Evolutionary conservation across 2,113 vertebrate species (phyloP).

Genomic region (Ploceus nigricollis): DNA sequence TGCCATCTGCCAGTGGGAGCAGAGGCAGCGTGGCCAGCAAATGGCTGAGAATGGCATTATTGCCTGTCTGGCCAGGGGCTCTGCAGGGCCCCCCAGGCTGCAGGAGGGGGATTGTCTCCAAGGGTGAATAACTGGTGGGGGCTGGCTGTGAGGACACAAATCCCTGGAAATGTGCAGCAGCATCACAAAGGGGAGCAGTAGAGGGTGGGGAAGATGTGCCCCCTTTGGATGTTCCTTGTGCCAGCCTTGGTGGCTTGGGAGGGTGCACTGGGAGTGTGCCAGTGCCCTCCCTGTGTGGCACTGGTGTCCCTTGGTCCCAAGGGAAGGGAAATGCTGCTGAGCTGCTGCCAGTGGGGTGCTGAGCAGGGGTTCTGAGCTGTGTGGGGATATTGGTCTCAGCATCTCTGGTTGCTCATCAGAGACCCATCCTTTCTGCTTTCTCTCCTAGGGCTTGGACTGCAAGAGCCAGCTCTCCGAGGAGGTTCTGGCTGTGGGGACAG

Average conservation of each 20-base stretch:
- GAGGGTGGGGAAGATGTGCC: not conserved
- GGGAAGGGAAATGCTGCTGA: not conserved
- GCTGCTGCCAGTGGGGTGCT: not conserved
- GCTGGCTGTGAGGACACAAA: not conserved
- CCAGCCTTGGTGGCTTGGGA: rapidly evolving
- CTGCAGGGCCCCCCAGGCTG: not conserved
- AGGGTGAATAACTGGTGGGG: rapidly evolving
- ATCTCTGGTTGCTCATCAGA: not conserved
- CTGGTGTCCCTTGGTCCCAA: not conserved
- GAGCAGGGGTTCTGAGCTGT: not conserved
- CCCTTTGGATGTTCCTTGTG: rapidly evolving
- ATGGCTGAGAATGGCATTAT: not conserved
- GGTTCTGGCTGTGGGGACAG: slow-evolving; percentile 40
- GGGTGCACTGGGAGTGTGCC: rapidly evolving
- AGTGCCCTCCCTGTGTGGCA: not conserved
- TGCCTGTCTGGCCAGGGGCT: not conserved
- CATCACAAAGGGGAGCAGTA: rapidly evolving
- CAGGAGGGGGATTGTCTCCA: rapidly evolving
- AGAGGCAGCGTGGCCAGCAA: slow-evolving; percentile 15
- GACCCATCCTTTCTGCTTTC: not conserved
- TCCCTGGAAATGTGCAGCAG: not conserved
- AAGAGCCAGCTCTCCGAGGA: slow-evolving; percentile 57
- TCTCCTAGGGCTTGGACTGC: slow-evolving; percentile 4
- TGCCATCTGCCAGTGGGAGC: slow-evolving; percentile 49
- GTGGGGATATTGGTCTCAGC: not conserved